Conservation (phyloP, 2,113 vertebrate genomes). For the Tretioscincus oriximinensis region DNA sequence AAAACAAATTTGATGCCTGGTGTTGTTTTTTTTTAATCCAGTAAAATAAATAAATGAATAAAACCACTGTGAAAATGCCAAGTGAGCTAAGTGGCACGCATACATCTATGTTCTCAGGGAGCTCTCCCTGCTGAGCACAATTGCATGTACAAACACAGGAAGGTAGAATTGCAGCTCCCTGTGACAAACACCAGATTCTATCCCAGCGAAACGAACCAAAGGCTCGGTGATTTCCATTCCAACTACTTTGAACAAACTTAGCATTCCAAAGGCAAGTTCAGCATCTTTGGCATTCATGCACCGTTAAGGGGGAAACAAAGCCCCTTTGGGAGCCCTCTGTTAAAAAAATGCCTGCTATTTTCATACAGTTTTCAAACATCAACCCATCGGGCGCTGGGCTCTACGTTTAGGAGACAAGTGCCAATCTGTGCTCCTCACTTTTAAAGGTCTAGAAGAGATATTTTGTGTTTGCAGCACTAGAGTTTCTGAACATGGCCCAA, state of each 20-base stretch:
- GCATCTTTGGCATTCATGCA: constrained; percentile 5
- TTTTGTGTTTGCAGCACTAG: background rate
- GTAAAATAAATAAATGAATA: too few relatives aligned
- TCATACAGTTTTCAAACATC: background rate
- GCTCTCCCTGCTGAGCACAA: constrained; percentile 5
- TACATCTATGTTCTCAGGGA: background rate
- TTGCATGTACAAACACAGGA: background rate
- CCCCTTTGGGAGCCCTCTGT: background rate
- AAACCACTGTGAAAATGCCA: background rate
- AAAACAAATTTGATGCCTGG: background rate
- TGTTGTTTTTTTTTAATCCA: background rate
- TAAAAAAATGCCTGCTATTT: constrained; percentile 27
- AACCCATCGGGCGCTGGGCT: background rate
- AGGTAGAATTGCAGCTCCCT: background rate
- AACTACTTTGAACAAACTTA: constrained; percentile 62
- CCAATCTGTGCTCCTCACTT: background rate
- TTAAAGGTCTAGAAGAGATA: background rate
- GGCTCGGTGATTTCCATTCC: background rate
- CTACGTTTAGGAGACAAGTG: constrained; percentile 28
- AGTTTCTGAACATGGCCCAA: constrained; percentile 7
- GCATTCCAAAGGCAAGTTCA: constrained; percentile 16
- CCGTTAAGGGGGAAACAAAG: background rate
- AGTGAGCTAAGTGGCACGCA: background rate
- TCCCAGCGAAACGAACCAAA: background rate
- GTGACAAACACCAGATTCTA: background rate